A percentile compares a stretch with the other conserved stretches of the same genome.
phyloP scores from a whole-genome alignment of 2,113 vertebrate genomes.

The Argyrosomus japonicus region DNA sequence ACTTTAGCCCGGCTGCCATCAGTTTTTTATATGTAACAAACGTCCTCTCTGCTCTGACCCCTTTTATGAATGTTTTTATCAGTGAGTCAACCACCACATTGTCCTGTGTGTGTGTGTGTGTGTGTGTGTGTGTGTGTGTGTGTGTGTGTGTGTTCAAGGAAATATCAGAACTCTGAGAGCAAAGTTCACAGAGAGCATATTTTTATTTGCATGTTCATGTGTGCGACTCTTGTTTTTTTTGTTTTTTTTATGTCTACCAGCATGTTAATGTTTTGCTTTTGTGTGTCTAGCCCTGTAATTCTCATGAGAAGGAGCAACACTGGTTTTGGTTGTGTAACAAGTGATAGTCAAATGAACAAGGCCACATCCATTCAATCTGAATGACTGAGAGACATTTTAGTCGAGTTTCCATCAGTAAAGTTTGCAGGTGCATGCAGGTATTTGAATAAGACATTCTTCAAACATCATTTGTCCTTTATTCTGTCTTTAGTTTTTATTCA shows the following conservation, averaged over 20 bases:
- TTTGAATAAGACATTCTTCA: neutral
- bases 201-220: neutral
- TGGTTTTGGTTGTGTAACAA: neutral
- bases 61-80: constrained; percentile 20
- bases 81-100: neutral
- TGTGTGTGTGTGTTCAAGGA: neutral
- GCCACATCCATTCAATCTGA: neutral
- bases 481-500: no score
- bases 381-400: neutral
- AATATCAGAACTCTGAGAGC: neutral
- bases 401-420: neutral
- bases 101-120: neutral
- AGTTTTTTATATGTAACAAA: constrained; percentile 13
- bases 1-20: neutral
- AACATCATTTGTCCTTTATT: no score
- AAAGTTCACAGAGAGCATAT: neutral
- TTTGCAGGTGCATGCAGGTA: neutral
- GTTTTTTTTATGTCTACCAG: neutral
- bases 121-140: neutral
- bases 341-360: neutral
- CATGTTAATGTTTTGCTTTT: neutral
- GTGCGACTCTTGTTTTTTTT: neutral
- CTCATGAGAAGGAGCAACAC: neutral
- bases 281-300: neutral
- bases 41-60: constrained; percentile 10